phyloP scores from a whole-genome alignment of 64 coral and sea anemone genomes.

The Montipora cactus region DNA sequence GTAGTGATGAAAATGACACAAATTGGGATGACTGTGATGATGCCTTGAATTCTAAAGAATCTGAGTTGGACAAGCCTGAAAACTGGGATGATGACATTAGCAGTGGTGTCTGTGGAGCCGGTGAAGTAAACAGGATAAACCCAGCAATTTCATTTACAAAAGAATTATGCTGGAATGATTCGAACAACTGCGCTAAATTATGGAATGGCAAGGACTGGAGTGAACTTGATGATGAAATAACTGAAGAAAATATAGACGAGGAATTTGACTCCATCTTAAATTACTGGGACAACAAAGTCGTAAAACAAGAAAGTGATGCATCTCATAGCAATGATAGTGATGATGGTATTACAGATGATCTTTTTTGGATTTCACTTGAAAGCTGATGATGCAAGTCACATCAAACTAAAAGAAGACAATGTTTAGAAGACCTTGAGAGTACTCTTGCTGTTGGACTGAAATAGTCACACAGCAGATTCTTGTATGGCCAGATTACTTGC shows the following conservation, averaged over 20 bases:
- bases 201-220: slow-evolving; percentile 47
- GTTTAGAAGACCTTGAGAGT: no score
- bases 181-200: slow-evolving; percentile 3
- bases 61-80: not conserved
- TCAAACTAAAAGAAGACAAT: not conserved
- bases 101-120: not conserved
- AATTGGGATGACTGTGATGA: slow-evolving; percentile 14
- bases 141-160: not conserved
- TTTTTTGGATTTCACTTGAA: slow-evolving; percentile 29
- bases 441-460: no score
- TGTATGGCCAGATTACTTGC: no score
- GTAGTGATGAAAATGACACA: slow-evolving; percentile 25
- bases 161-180: slow-evolving; percentile 17
- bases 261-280: not conserved
- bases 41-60: not conserved
- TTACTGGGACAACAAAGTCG: not conserved
- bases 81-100: slow-evolving; percentile 22
- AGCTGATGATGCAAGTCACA: not conserved
- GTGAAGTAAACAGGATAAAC: not conserved
- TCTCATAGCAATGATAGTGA: slow-evolving; percentile 3
- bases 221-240: slow-evolving; percentile 10
- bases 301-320: slow-evolving; percentile 20
- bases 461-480: no score
- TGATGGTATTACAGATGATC: slow-evolving; percentile 1
- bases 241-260: not conserved